Evolutionary conservation across 2,113 vertebrate species (phyloP), one percentile per base, ranked within the genome.

Genomic region (Saguinus midas): DNA sequence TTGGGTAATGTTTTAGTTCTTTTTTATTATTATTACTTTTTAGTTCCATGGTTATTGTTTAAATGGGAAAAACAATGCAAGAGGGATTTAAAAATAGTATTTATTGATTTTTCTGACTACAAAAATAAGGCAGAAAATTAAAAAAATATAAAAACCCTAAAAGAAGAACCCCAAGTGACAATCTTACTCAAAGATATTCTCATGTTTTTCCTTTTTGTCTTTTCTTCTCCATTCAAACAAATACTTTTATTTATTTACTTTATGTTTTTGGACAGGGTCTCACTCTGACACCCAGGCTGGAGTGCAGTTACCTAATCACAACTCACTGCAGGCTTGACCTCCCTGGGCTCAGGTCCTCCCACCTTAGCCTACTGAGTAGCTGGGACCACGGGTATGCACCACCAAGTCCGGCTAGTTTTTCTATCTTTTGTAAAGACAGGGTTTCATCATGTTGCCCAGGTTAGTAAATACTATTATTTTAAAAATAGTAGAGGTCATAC

Each of bases 41-140:
- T 72, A 80, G 40, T 37, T 94, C 61, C 48, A 25, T 68, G 76
- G 29, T 84, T 97, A 97, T 73, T 95, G 96, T 96, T 87, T 91
- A 86, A 91, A 84, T 83, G 55, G 23, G 37, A 84, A 88, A 92
- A 95, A 89, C 21, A 95, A 68, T 73, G 37, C 43, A 85, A 88
- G 14, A 79, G 40, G 37, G 18, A 96, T 75, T 91, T 90, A 25
- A 68, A 89, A 95, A 48, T 78, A 78, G 68, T 45, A 68, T 61
- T 27, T 90, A 78, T 64, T 80, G 37, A 88, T 18, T 93, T 95
- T 91, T 96, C 29, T 93, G 50, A 83, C 20, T 88, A 83, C 2
- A 96, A 84, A 80, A 92, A 87, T 35, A 75, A 78, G 43, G n/a
- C 43, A 90, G 12, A 79, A 94, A 73, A 81, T 52, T 29, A 32